Conservation (phyloP, 2,888 invertebrate species). For the Eupithecia centaureata region DNA sequence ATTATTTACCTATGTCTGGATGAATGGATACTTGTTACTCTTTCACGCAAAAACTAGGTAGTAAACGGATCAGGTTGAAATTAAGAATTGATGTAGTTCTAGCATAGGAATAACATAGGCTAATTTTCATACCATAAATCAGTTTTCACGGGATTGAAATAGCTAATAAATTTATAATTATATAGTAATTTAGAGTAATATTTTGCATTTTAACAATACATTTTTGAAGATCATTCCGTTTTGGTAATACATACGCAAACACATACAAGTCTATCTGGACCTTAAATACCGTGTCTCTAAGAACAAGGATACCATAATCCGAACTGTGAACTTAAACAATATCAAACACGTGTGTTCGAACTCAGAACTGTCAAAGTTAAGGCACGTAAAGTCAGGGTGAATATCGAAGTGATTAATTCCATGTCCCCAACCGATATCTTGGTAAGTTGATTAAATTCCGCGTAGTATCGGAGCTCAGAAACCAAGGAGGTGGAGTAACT, state of each 20-base stretch:
- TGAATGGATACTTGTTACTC: too few relatives aligned
- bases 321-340: slow-evolving; percentile 44
- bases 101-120: too few relatives aligned
- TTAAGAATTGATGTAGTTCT: too few relatives aligned
- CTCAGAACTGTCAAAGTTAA: slow-evolving; percentile 55
- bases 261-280: not conserved
- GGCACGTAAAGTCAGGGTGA: slow-evolving; percentile 47
- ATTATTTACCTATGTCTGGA: too few relatives aligned
- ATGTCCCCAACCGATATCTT: slow-evolving; percentile 69
- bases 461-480: slow-evolving; percentile 32
- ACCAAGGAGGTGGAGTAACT: not conserved
- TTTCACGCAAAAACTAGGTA: too few relatives aligned
- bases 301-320: not conserved
- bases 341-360: slow-evolving; percentile 51
- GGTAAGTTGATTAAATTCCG: slow-evolving; percentile 77
- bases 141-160: too few relatives aligned
- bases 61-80: too few relatives aligned
- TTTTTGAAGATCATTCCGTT: too few relatives aligned
- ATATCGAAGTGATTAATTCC: slow-evolving; percentile 63
- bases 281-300: not conserved
- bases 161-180: too few relatives aligned
- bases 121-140: too few relatives aligned
- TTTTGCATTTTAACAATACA: too few relatives aligned
- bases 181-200: too few relatives aligned
- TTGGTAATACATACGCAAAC: not conserved